A percentile compares a stretch with the other conserved stretches of the same genome.
These are phyloP conservation scores for Epicampocera succincta DNA, from an alignment of 2,888 invertebrate species.

Conservation along the genomic window DNA sequence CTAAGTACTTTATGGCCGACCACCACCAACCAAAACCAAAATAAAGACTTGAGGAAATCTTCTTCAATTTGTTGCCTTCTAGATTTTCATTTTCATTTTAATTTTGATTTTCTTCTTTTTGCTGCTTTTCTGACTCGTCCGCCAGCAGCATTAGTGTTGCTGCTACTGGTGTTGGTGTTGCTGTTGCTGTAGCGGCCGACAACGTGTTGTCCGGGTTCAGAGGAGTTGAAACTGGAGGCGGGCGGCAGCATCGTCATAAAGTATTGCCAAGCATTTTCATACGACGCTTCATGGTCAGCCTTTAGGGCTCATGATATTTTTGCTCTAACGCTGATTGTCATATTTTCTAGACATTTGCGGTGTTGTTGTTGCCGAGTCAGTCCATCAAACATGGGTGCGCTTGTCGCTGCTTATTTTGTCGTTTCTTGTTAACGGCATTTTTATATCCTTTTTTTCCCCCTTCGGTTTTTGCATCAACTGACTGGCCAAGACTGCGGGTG, in stretches of 20 bases:
- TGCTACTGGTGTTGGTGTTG: neutral
- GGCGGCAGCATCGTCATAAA: neutral
- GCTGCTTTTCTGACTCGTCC: neutral
- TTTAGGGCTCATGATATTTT: conserved; percentile 32
- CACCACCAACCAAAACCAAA: conserved; percentile 50
- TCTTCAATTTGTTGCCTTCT: conserved; percentile 21
- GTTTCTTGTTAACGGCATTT: conserved; percentile 33
- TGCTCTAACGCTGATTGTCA: conserved; percentile 32
- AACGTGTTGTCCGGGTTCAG: neutral
- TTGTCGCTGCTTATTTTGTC: neutral
- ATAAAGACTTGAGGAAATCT: conserved; percentile 57
- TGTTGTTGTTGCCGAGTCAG: conserved; percentile 32
- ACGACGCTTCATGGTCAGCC: conserved; percentile 25
- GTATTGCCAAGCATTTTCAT: conserved; percentile 15
- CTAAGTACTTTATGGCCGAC: conserved; percentile 45
- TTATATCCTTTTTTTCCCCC: conserved; percentile 8
- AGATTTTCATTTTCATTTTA: conserved; percentile 8
- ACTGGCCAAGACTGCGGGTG: conserved; percentile 5
- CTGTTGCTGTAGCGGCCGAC: neutral
- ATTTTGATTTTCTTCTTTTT: too few species aligned
- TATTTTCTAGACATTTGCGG: conserved; percentile 16
- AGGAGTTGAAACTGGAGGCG: neutral
- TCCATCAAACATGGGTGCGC: conserved; percentile 48
- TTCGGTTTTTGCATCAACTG: too few species aligned
- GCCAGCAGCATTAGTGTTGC: conserved; percentile 23